Percentiles rank a stretch among this genome's conserved stretches.
Evolutionary conservation across 2,888 invertebrate genomes (phyloP).

Genomic region (Fragum whitleyi): DNA sequence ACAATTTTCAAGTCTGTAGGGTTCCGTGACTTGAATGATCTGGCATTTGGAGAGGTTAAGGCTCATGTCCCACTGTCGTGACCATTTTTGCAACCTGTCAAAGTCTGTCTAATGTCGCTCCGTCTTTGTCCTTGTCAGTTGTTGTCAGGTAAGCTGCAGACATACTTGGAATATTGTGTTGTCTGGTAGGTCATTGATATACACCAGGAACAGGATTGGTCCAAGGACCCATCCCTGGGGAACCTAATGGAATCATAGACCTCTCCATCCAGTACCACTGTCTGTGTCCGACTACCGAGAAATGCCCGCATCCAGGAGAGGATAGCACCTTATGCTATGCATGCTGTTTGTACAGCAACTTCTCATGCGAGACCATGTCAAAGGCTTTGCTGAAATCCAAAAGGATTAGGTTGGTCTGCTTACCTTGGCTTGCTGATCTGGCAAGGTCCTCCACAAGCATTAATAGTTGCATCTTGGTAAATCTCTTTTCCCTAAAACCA

Average conservation of each 20-base stretch:
- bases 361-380: conserved; percentile 34
- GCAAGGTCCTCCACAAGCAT: conserved; percentile 32
- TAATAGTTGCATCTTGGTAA: conserved; percentile 26
- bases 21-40: conserved; percentile 27
- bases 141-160: conserved; percentile 15
- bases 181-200: too few species aligned
- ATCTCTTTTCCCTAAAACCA: conserved; percentile 30
- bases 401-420: conserved; percentile 30
- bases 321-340: conserved; percentile 13
- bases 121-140: not conserved
- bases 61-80: too few species aligned
- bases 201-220: too few species aligned
- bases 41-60: conserved; percentile 32
- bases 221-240: conserved; percentile 23
- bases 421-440: conserved; percentile 8
- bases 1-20: too few species aligned
- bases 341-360: conserved; percentile 29
- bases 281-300: too few species aligned
- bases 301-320: conserved; percentile 20
- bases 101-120: conserved; percentile 19
- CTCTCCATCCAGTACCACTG: conserved; percentile 1
- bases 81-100: conserved; percentile 14
- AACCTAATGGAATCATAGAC: conserved; percentile 24
- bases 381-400: conserved; percentile 42
- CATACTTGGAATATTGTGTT: not conserved